phyloP scores from a whole-genome alignment of 2,888 invertebrate species.

The Lasioglossum zephyrum region DNA sequence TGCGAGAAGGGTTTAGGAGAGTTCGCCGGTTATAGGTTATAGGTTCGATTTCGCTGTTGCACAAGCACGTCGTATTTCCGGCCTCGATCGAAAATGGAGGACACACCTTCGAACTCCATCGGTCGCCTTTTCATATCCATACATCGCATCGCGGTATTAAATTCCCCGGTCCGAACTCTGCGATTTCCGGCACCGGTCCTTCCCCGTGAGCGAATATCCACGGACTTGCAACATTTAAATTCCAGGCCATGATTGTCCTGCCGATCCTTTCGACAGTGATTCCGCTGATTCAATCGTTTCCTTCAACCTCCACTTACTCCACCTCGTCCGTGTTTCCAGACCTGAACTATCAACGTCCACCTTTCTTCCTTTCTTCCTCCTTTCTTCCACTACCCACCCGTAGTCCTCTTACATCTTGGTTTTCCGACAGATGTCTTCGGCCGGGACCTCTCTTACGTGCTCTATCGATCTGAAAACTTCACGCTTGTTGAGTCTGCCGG shows the following conservation, averaged over 20 bases:
- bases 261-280: conserved; percentile 63
- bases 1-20: conserved; percentile 10
- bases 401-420: conserved; percentile 34
- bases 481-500: conserved; percentile 41
- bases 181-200: not conserved
- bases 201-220: conserved; percentile 12
- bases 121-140: conserved; percentile 13
- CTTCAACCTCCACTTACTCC: not conserved
- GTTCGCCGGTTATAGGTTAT: conserved; percentile 9
- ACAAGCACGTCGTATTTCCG: conserved; percentile 10
- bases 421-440: conserved; percentile 60
- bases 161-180: conserved; percentile 13
- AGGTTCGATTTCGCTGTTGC: conserved; percentile 16
- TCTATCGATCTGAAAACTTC: conserved; percentile 64
- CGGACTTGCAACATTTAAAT: conserved; percentile 73
- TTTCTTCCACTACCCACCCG: not conserved
- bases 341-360: conserved; percentile 32
- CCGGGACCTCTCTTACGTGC: conserved; percentile 54
- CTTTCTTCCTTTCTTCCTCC: conserved; percentile 16
- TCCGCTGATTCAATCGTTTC: conserved; percentile 76
- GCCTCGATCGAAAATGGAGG: conserved; percentile 1
- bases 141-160: conserved; percentile 22
- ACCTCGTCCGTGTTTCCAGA: not conserved
- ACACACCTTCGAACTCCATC: conserved; percentile 1
- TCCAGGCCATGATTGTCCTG: conserved; percentile 71